Evolutionary conservation across 1,140 invertebrate genomes (phyloP).

Genomic region (Phymastichus coffea): DNA sequence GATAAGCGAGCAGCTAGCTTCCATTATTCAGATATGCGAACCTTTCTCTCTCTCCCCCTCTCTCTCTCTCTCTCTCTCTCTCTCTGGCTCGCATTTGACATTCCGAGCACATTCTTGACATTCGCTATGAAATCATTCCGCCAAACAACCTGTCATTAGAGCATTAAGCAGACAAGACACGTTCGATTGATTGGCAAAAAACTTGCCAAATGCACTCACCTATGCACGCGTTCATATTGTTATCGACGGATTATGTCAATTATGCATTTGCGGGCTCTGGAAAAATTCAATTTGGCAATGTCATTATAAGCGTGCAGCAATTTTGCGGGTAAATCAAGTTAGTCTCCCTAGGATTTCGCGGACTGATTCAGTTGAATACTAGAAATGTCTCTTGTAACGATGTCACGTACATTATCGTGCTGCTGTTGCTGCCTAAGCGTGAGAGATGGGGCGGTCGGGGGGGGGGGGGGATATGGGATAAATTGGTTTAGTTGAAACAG

Average conservation of each 20-base stretch:
- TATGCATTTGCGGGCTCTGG: not conserved
- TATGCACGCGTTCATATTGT: no score
- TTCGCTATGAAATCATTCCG: not conserved
- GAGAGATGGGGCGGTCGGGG: no score
- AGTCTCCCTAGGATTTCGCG: slow-evolving; percentile 7
- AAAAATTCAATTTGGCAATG: not conserved
- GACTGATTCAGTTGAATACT: slow-evolving; percentile 27
- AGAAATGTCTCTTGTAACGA: slow-evolving; percentile 18
- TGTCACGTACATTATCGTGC: slow-evolving; percentile 6
- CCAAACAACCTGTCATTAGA: not conserved
- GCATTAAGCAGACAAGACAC: not conserved
- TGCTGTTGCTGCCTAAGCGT: no score
- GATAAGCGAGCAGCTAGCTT: slow-evolving; percentile 10
- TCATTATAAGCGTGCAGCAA: not conserved
- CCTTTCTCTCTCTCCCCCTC: no score
- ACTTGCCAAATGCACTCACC: no score
- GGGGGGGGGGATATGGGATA: not conserved
- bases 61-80: no score
- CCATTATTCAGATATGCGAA: slow-evolving; percentile 20
- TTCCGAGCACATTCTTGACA: slow-evolving; percentile 16
- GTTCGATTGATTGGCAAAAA: no score
- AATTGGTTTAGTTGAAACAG: slow-evolving; percentile 15
- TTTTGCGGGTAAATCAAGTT: slow-evolving; percentile 1
- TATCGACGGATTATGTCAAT: no score
- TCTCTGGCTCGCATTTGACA: slow-evolving; percentile 10